Evolutionary conservation across 2,888 invertebrate genomes (phyloP).

Genomic region (Molorchus minor): DNA sequence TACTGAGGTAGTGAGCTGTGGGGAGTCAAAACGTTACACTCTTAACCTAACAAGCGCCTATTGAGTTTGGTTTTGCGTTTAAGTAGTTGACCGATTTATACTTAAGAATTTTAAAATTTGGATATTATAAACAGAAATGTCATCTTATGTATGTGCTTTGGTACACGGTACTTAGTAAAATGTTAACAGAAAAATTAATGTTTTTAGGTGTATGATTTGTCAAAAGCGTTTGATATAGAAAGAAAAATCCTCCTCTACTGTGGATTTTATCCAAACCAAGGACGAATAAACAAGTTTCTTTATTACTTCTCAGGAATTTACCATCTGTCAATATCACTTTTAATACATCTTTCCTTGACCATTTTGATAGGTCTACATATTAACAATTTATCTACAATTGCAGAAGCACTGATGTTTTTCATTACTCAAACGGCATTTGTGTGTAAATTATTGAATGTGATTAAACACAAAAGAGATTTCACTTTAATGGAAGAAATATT

Average conservation of each 20-base stretch:
- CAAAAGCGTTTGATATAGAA: neutral
- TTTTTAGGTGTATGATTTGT: conserved; percentile 9
- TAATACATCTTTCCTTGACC: neutral
- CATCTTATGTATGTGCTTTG: too few species aligned
- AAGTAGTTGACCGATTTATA: too few species aligned
- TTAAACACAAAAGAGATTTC: neutral
- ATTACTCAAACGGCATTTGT: neutral
- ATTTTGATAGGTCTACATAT: neutral
- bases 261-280: conserved; percentile 8
- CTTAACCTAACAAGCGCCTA: too few species aligned
- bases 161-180: too few species aligned
- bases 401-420: neutral
- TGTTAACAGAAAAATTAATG: neutral
- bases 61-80: too few species aligned
- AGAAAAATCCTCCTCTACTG: conserved; percentile 9
- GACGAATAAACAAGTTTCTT: neutral
- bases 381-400: neutral
- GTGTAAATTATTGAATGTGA: neutral
- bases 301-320: neutral
- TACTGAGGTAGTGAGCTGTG: too few species aligned
- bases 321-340: neutral
- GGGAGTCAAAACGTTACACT: too few species aligned
- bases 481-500: conserved; percentile 1
- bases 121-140: too few species aligned
- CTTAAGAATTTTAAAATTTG: too few species aligned